These are phyloP conservation scores for Neodiprion virginianus DNA, from an alignment of 1,140 invertebrate genomes.

Conservation along the genomic window DNA sequence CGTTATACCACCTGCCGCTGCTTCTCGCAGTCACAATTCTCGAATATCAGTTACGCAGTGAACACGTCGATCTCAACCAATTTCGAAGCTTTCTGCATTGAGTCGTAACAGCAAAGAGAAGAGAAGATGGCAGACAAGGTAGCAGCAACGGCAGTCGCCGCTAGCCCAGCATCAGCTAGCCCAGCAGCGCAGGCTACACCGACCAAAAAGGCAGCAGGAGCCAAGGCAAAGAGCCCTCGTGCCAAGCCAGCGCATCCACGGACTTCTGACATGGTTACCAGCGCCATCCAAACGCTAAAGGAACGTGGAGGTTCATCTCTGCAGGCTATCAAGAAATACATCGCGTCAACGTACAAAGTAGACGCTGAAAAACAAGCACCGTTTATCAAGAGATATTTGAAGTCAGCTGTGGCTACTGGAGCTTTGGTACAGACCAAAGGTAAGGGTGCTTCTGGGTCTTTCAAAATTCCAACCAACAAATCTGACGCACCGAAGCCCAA, in stretches of 20 bases:
- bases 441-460: conserved; percentile 68
- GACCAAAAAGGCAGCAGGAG: conserved; percentile 19
- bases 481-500: conserved; percentile 21
- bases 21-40: not conserved
- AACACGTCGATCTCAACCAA: not conserved
- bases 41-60: not conserved
- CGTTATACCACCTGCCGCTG: conserved; percentile 6
- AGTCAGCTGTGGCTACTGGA: conserved; percentile 64
- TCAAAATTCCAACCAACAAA: conserved; percentile 59
- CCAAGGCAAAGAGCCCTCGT: conserved; percentile 54
- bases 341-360: conserved; percentile 65
- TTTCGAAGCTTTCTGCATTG: not conserved
- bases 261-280: conserved; percentile 65
- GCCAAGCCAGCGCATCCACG: conserved; percentile 59
- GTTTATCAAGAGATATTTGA: conserved; percentile 70
- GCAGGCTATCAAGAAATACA: conserved; percentile 72
- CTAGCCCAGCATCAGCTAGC: conserved; percentile 23
- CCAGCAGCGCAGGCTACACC: conserved; percentile 4
- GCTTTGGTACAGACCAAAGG: conserved; percentile 68
- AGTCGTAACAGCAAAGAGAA: conserved; percentile 14
- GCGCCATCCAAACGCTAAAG: conserved; percentile 67
- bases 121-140: not conserved
- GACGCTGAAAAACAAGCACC: conserved; percentile 66
- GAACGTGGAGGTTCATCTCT: conserved; percentile 68
- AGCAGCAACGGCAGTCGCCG: conserved; percentile 12